phyloP scores from a whole-genome alignment of 1,140 invertebrate species.

The Musca vetustissima region DNA sequence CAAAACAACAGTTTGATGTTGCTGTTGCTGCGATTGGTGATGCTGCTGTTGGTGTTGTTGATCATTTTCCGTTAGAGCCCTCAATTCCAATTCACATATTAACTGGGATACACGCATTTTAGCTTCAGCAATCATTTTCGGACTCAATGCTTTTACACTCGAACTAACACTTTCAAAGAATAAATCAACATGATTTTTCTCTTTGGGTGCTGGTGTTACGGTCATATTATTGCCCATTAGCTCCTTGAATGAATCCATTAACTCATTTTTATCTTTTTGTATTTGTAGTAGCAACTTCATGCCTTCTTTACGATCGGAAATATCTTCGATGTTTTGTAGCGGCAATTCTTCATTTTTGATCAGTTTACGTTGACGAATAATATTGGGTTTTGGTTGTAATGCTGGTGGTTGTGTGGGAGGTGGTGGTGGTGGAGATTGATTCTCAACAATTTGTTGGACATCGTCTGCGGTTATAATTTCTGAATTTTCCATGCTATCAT shows the following conservation, averaged over 20 bases:
- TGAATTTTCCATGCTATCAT: slow-evolving; percentile 23
- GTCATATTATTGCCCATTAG: slow-evolving; percentile 33
- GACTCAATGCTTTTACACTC: slow-evolving; percentile 48
- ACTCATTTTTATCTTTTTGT: slow-evolving; percentile 50
- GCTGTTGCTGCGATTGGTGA: not conserved
- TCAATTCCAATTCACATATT: slow-evolving; percentile 48
- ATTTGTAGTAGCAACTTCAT: slow-evolving; percentile 49
- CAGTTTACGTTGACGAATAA: slow-evolving; percentile 1
- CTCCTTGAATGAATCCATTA: slow-evolving; percentile 49
- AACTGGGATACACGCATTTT: slow-evolving; percentile 52
- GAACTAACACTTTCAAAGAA: slow-evolving; percentile 53
- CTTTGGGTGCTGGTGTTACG: slow-evolving; percentile 26
- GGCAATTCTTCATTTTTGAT: not conserved
- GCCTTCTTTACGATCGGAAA: slow-evolving; percentile 39
- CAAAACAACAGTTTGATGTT: not conserved
- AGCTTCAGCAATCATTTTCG: slow-evolving; percentile 47
- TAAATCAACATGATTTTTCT: slow-evolving; percentile 49
- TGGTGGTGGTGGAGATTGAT: too few relatives aligned
- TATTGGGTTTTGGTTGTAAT: not conserved
- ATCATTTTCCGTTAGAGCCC: slow-evolving; percentile 29
- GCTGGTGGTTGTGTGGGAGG: too few relatives aligned
- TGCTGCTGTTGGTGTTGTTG: not conserved
- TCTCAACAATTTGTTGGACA: not conserved
- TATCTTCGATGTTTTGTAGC: not conserved
- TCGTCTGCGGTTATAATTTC: slow-evolving; percentile 19